A percentile compares a stretch with the other conserved stretches of the same genome.
Evolutionary conservation across 1,140 invertebrate species (phyloP).

Genomic region (Aradophagus sp.): DNA sequence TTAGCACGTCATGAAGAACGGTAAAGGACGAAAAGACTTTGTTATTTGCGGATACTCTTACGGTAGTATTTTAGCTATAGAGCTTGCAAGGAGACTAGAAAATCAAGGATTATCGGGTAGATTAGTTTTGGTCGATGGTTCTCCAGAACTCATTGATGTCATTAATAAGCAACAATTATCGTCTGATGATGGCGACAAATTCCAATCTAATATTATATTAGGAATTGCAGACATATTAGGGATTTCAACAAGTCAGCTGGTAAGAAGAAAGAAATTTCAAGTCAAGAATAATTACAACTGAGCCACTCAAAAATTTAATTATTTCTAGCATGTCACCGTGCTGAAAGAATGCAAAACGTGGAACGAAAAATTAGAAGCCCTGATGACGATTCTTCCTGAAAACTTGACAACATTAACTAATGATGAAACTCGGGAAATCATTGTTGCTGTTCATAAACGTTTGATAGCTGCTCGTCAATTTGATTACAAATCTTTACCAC

Average conservation of each 20-base stretch:
- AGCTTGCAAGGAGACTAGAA: conserved; percentile 64
- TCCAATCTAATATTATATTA: conserved; percentile 62
- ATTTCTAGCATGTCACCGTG: no score
- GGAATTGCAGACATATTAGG: conserved; percentile 57
- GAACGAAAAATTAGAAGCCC: conserved; percentile 66
- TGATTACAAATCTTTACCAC: conserved; percentile 62
- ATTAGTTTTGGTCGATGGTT: conserved; percentile 66
- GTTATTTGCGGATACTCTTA: conserved; percentile 68
- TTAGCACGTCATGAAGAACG: conserved; percentile 28
- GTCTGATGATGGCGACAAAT: conserved; percentile 39
- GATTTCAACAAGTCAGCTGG: conserved; percentile 42
- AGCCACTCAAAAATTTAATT: no score
- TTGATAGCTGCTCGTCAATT: conserved; percentile 76
- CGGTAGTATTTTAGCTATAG: conserved; percentile 66
- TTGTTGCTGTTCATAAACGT: conserved; percentile 75
- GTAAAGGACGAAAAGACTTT: conserved; percentile 57
- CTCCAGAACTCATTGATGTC: conserved; percentile 64
- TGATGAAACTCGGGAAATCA: conserved; percentile 73
- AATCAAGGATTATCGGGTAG: conserved; percentile 57
- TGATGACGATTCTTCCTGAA: conserved; percentile 47
- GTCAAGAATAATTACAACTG: no score
- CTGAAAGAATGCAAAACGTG: conserved; percentile 69
- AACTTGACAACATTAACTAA: background rate
- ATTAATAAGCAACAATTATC: conserved; percentile 54
- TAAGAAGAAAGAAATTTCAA: no score